A percentile compares a stretch with the other conserved stretches of the same genome.
Evolutionary conservation across 2,888 invertebrate genomes (phyloP).

Genomic region (Anoplius nigerrimus): DNA sequence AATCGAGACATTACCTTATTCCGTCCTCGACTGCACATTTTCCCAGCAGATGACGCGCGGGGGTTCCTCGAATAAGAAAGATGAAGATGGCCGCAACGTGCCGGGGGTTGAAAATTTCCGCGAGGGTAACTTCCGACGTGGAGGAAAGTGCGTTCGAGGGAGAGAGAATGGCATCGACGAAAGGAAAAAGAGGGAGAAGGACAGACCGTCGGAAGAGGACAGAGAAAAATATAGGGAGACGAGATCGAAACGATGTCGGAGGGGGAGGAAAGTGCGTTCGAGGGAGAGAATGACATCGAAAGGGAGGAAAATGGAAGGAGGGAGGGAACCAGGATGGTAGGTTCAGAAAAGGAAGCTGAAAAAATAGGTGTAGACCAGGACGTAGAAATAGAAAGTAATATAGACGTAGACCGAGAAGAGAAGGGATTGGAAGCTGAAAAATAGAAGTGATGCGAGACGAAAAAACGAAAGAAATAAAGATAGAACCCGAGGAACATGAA

Average conservation of each 20-base stretch:
- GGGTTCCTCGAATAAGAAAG: constrained; percentile 31
- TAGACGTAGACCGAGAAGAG: too few relatives aligned
- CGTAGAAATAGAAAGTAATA: too few relatives aligned
- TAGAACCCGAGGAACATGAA: too few relatives aligned
- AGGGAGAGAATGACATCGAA: background rate
- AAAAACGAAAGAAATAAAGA: too few relatives aligned
- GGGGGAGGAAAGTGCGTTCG: background rate
- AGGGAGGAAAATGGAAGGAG: background rate
- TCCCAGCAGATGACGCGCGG: constrained; percentile 10
- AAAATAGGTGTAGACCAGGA: too few relatives aligned
- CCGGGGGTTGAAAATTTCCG: constrained; percentile 39
- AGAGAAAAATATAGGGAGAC: too few relatives aligned
- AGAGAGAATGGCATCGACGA: background rate
- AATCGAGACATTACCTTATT: constrained; percentile 23
- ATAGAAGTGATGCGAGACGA: background rate
- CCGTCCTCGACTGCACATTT: constrained; percentile 25
- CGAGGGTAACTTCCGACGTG: background rate
- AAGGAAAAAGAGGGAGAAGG: background rate
- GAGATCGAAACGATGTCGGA: background rate
- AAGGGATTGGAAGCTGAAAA: too few relatives aligned
- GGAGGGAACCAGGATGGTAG: too few relatives aligned
- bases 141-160: background rate
- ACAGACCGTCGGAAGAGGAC: too few relatives aligned
- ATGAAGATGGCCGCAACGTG: constrained; percentile 51
- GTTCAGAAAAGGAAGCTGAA: too few relatives aligned